Conservation (phyloP, 2,113 vertebrate species). For the Sinosuthora webbiana region DNA sequence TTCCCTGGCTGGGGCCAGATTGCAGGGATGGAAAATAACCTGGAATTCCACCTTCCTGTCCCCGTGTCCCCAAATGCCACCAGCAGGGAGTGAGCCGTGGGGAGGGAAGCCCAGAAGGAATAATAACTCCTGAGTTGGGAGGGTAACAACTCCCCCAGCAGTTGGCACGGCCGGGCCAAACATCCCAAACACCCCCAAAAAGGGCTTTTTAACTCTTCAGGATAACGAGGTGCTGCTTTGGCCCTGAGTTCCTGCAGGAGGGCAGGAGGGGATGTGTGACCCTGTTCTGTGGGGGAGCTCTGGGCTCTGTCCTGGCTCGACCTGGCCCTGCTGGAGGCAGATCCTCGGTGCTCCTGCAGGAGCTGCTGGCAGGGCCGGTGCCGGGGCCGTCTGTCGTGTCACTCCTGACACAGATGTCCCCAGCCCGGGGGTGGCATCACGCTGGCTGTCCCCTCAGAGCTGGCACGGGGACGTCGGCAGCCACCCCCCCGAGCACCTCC, state of each 20-base stretch:
- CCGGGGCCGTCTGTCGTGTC: background rate
- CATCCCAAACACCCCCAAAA: rapidly evolving
- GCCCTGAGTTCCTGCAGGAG: background rate
- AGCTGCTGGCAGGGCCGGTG: background rate
- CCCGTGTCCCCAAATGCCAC: too few species aligned
- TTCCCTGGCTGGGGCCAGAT: background rate
- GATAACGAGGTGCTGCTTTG: rapidly evolving
- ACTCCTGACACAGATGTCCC: background rate
- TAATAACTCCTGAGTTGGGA: rapidly evolving
- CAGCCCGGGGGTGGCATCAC: rapidly evolving
- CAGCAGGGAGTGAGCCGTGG: rapidly evolving
- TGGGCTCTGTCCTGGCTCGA: background rate
- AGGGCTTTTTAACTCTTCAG: rapidly evolving
- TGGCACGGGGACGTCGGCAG: background rate
- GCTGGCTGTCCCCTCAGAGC: background rate
- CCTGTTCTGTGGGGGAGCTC: background rate
- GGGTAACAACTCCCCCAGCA: background rate
- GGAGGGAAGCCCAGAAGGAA: background rate
- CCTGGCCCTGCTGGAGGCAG: background rate
- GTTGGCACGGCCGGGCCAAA: background rate
- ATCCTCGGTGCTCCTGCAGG: background rate
- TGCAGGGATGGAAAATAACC: rapidly evolving
- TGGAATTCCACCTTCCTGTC: background rate
- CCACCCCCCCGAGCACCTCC: background rate
- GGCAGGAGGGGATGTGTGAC: background rate